These are phyloP conservation scores for Thymelicus lineola DNA, from an alignment of 2,888 invertebrate genomes.

Conservation along the genomic window DNA sequence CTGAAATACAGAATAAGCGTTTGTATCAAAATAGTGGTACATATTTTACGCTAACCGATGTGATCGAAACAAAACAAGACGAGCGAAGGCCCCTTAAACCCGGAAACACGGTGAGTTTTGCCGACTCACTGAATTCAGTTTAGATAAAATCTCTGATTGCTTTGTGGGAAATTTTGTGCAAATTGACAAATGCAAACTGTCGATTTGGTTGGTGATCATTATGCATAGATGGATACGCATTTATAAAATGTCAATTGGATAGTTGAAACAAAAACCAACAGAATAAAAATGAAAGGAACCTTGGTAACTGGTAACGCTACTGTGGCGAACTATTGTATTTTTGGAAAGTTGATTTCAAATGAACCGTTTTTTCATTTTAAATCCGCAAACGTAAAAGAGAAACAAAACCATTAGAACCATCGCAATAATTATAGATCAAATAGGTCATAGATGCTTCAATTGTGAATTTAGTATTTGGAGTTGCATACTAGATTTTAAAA, in stretches of 20 bases:
- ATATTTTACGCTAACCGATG: conserved; percentile 26
- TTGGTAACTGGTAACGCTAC: no score
- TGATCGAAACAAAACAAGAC: conserved; percentile 12
- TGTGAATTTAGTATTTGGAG: no score
- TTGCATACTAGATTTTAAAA: no score
- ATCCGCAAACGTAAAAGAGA: no score
- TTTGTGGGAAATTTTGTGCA: conserved; percentile 13
- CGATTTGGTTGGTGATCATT: conserved; percentile 9
- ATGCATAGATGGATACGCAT: conserved; percentile 31
- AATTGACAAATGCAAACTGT: conserved; percentile 21
- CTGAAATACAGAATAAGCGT: conserved; percentile 8
- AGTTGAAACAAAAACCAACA: conserved; percentile 9
- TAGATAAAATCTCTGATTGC: conserved; percentile 30
- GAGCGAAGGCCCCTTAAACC: conserved; percentile 13
- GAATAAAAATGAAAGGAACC: conserved; percentile 14
- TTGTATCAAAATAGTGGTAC: conserved; percentile 29
- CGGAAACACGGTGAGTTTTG: conserved; percentile 22
- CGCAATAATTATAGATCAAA: no score
- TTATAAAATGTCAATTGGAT: conserved; percentile 11
- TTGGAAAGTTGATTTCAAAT: no score
- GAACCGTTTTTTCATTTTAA: no score
- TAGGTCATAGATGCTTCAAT: no score
- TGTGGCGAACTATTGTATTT: background rate
- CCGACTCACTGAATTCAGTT: conserved; percentile 25
- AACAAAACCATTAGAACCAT: no score